Evolutionary conservation across 2,888 invertebrate genomes (phyloP).

Genomic region (Molanna angustata): DNA sequence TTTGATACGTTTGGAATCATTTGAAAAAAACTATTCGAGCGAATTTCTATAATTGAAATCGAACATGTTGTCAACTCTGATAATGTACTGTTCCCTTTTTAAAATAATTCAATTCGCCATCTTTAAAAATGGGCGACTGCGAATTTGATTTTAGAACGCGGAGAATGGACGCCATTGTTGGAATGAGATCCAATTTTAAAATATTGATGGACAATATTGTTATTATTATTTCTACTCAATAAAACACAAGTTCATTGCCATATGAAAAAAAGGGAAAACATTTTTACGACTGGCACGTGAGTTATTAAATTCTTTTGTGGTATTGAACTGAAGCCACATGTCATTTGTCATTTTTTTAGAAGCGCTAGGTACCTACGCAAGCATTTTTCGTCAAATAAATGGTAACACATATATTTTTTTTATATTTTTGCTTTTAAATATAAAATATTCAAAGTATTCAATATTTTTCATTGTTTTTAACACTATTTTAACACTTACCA

Average conservation of each 20-base stretch:
- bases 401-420: too few relatives aligned
- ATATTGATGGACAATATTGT: conserved; percentile 29
- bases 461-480: too few relatives aligned
- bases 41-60: conserved; percentile 16
- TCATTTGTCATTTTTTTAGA: conserved; percentile 21
- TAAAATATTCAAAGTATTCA: too few relatives aligned
- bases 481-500: too few relatives aligned
- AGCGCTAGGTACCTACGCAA: too few relatives aligned
- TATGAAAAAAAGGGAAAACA: conserved; percentile 23
- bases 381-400: too few relatives aligned
- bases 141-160: too few relatives aligned
- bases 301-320: conserved; percentile 23
- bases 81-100: too few relatives aligned
- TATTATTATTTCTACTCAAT: conserved; percentile 30
- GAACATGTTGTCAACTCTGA: conserved; percentile 18
- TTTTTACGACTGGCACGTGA: conserved; percentile 25
- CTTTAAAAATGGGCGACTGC: conserved; percentile 13
- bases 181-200: conserved; percentile 18
- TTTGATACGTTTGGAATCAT: too few relatives aligned
- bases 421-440: too few relatives aligned
- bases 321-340: conserved; percentile 31
- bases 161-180: too few relatives aligned
- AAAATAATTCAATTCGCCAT: too few relatives aligned
- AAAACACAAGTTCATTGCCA: conserved; percentile 16
- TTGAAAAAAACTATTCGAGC: conserved; percentile 17